Conservation (phyloP, 2,113 vertebrate genomes). For the Scomber colias region DNA sequence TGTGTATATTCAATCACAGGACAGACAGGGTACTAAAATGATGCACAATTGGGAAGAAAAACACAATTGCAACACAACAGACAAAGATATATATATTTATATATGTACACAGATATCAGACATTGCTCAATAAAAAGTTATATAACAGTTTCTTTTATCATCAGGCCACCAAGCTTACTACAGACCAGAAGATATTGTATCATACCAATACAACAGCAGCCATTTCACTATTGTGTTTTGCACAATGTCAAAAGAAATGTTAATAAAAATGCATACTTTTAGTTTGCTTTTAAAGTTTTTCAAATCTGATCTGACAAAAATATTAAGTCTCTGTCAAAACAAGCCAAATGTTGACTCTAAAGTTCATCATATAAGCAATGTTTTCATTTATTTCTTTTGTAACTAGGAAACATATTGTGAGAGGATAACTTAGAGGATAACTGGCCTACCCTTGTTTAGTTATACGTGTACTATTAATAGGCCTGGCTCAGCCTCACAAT, state of each 20-base stretch:
- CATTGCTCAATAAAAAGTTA: too few species aligned
- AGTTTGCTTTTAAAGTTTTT: background rate
- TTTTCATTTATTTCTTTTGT: slow-evolving; percentile 43
- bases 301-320: background rate
- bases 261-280: background rate
- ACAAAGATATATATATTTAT: background rate
- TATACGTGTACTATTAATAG: slow-evolving; percentile 94
- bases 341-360: background rate
- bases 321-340: background rate
- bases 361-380: background rate
- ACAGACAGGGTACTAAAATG: background rate
- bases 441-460: slow-evolving; percentile 57
- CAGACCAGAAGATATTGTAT: background rate
- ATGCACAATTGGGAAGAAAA: background rate
- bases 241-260: too few species aligned
- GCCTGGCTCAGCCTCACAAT: slow-evolving; percentile 88
- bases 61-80: background rate
- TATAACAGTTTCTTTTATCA: background rate
- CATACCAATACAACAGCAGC: background rate
- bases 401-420: slow-evolving; percentile 54
- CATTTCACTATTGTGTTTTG: too few species aligned
- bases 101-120: too few species aligned
- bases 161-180: too few species aligned
- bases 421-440: slow-evolving; percentile 45
- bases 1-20: background rate